These are phyloP conservation scores for Andrena dorsata DNA, from an alignment of 2,888 invertebrate genomes.

Conservation along the genomic window DNA sequence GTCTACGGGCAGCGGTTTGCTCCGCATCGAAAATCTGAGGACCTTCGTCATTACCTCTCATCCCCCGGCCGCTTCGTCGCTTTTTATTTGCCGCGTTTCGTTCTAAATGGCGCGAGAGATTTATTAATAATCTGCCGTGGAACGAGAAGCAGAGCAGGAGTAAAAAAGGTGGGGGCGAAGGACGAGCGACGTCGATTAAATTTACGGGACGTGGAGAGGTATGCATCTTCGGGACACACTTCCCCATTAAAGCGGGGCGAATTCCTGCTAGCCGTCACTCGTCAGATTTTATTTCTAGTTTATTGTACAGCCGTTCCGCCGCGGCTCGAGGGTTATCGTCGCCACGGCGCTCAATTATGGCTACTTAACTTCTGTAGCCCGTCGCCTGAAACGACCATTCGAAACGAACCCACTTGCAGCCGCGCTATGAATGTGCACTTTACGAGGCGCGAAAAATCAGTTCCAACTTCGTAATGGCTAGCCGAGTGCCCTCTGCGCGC, in stretches of 20 bases:
- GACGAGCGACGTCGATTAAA: constrained; percentile 54
- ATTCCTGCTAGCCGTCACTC: constrained; percentile 14
- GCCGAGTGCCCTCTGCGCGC: background rate
- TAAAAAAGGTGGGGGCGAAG: background rate
- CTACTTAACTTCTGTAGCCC: constrained; percentile 45
- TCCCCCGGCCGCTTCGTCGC: background rate
- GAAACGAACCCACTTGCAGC: constrained; percentile 17
- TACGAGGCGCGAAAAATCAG: constrained; percentile 42
- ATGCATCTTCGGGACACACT: constrained; percentile 39
- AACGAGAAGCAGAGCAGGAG: constrained; percentile 22
- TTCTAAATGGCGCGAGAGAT: constrained; percentile 50
- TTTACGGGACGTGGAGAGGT: constrained; percentile 36
- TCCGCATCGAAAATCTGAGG: constrained; percentile 1
- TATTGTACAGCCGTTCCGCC: constrained; percentile 45
- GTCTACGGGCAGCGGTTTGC: background rate
- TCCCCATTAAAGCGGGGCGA: constrained; percentile 14
- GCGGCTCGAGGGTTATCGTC: constrained; percentile 46
- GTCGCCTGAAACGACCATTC: constrained; percentile 34
- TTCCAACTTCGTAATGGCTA: constrained; percentile 15
- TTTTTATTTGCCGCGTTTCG: constrained; percentile 40
- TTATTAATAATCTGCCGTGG: constrained; percentile 58
- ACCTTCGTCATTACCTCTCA: constrained; percentile 15
- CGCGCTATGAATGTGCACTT: constrained; percentile 31
- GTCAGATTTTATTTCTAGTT: constrained; percentile 51
- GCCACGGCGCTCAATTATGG: constrained; percentile 52